Evolutionary conservation across 2,797 vertebrate species (phyloP), one percentile per base, ranked within the genome.

Genomic region (Esox masquinongy): DNA sequence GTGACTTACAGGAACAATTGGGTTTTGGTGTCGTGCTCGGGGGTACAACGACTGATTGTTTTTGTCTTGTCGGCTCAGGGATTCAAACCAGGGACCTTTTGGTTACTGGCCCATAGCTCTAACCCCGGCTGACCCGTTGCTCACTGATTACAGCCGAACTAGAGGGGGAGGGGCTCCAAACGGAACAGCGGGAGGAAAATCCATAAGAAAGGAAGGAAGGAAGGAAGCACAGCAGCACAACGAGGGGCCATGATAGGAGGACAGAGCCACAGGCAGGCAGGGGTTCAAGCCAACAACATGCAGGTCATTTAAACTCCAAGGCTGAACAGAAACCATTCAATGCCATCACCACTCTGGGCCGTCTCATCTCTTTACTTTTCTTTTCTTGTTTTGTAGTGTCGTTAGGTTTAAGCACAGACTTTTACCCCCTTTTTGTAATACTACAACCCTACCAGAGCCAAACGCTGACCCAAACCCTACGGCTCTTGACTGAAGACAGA

Each of bases 221-320:
- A 91, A 86, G 84, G 90, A 90, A 59, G 81, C 92, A 93, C 88
- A 91, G 90, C 92, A 94, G 91, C 90, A 94, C 92, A 93, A 92
- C 75, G 78, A 84, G 63, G 88, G 83, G 89, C 90, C 88, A 94
- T 93, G 89, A 94, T 80, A 84, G 88, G 85, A 82, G 89, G 89
- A 89, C 88, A 88, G 81, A 85, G 88, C 90, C 74, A 78, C 77
- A 82, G 73, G 83, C 80, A 80, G 78, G 82, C 73, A 80, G 86
- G 91, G 86, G 88, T 84, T 87, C 88, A 91, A 92, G 92, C 85
- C 78, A 77, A 92, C 84, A 77, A 78, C 95, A 95, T 96, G 95
- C 95, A 95, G 87, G 91, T 90, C 88, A 94, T 94, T 95, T 95
- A 95, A 95, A 96, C 93, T 89, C 92, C 92, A 95, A 95, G 93